Evolutionary conservation across 2,797 vertebrate genomes (phyloP), one percentile per base, ranked within the genome.

Genomic region (Gadopsis bispinosus): DNA sequence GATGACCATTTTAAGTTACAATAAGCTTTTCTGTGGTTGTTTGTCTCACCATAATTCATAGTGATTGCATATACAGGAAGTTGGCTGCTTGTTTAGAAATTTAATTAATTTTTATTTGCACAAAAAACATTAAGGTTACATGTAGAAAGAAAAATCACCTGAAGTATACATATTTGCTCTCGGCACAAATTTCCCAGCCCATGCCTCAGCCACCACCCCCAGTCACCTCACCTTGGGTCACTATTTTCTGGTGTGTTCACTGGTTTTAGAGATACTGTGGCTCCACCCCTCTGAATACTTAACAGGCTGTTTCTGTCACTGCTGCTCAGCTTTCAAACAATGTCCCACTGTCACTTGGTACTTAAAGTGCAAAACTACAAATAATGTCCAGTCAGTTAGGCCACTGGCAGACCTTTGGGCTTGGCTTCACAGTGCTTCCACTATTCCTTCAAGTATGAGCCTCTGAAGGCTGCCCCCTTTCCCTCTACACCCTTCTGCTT

Each of bases 31-130:
- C 54, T 89, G 70, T 81, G 78, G 59, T 80, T 77, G 67, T 82
- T 53, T 67, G 63, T 79, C 72, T 87, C 84, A 89, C 81, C 62
- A 45, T 77, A 85, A 72, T 84, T 81, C 16, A 86, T 89, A 83
- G 90, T 87, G 85, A 92, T 93, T 95, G 94, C 94, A 95, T 94
- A 95, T 94, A 95, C 94, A 96, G 95, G 94, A 94, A 89, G 86
- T 90, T 93, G 91, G 92, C 91, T 93, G 87, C 87, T 77, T 87
- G 1, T 26, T 26, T 26, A 26, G 2, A 26, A 26, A 26, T 26
- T 82, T 87, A 77, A 86, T 17, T 77, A 82, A 1, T 20, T 41
- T 59, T 35, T 16, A 19, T 41, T 66, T 58, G 73, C 81, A 74
- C 85, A 92, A 43, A 85, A 59, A 51, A 31, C 26, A 63, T 16